Evolutionary conservation across 2,888 invertebrate species (phyloP).

Genomic region (Lycia hirtaria): DNA sequence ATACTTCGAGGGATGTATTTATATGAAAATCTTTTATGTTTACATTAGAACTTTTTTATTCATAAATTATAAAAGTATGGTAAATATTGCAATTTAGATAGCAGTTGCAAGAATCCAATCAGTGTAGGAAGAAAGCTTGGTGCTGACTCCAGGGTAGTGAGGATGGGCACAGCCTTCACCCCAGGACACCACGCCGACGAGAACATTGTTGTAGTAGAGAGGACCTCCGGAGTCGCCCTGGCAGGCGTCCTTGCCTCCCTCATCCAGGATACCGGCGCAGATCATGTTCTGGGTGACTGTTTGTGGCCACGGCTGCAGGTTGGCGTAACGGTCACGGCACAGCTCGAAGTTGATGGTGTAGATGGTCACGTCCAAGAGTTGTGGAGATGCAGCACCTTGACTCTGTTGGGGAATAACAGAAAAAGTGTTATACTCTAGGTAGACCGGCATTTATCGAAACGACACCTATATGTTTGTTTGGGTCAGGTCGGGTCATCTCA

Average conservation of each 20-base stretch:
- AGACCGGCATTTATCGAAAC: no score
- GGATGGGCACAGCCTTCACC: constrained; percentile 71
- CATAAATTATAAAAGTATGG: no score
- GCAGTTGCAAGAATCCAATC: constrained; percentile 54
- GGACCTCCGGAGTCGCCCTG: constrained; percentile 69
- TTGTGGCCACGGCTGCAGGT: neutral
- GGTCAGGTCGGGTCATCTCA: no score
- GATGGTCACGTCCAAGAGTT: constrained; percentile 31
- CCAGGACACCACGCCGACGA: constrained; percentile 77
- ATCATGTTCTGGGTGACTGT: constrained; percentile 53
- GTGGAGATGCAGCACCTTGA: constrained; percentile 23
- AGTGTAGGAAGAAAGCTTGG: constrained; percentile 61
- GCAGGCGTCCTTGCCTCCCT: constrained; percentile 49
- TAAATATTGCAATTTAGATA: no score
- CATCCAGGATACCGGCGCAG: constrained; percentile 53
- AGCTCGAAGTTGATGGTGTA: constrained; percentile 26
- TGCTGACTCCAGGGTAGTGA: constrained; percentile 73
- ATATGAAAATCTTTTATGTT: no score
- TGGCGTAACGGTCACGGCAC: constrained; percentile 36
- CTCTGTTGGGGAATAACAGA: constrained; percentile 23
- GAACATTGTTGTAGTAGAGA: constrained; percentile 58
- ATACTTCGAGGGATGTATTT: no score
- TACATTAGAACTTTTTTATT: no score
- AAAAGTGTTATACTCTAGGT: no score
- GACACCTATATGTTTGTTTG: no score